Percentiles rank a stretch among this genome's conserved stretches.
Evolutionary conservation across 2,797 vertebrate genomes (phyloP).

Genomic region (Pseudotriccus pelzelni): DNA sequence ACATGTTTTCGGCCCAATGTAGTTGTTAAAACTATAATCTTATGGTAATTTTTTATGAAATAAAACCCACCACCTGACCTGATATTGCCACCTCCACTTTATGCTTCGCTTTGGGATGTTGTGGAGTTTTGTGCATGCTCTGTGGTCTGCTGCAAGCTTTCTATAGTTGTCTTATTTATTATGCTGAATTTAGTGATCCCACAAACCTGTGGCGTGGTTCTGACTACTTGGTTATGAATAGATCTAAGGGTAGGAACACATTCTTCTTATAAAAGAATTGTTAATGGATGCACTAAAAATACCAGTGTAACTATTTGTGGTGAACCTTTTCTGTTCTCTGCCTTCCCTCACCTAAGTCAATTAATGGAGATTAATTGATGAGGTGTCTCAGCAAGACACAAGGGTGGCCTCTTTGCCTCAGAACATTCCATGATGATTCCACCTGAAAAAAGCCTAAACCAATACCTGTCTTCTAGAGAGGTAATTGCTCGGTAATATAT

Average conservation of each 20-base stretch:
- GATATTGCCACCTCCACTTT: neutral
- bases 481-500: neutral
- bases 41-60: neutral
- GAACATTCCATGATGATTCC: neutral
- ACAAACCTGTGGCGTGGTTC: neutral
- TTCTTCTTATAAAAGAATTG: neutral
- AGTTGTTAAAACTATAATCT: neutral
- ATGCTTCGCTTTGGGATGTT: neutral
- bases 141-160: neutral
- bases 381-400: neutral
- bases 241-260: neutral
- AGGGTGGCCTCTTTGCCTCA: neutral
- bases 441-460: neutral
- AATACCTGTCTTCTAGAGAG: neutral
- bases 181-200: neutral
- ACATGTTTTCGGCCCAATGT: neutral
- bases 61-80: neutral
- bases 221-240: neutral
- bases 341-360: neutral
- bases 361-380: neutral
- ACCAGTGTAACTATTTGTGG: neutral
- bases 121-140: neutral
- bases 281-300: neutral
- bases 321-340: neutral
- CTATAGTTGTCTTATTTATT: neutral